Evolutionary conservation across 2,797 vertebrate genomes (phyloP).

Genomic region (Lagorchestes hirsutus): DNA sequence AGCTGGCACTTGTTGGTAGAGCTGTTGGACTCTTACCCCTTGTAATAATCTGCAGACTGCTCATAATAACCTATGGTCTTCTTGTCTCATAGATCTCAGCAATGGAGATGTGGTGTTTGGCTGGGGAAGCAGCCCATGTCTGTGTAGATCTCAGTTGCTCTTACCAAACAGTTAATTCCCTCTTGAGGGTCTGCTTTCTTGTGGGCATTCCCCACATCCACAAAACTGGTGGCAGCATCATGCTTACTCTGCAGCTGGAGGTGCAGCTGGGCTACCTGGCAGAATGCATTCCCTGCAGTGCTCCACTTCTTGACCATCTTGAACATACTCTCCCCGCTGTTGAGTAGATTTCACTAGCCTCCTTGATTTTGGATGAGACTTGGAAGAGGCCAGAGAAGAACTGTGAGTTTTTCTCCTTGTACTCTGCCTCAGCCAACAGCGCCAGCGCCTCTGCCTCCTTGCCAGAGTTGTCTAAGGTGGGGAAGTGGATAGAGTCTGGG

Average conservation of each 20-base stretch:
- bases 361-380: constrained; percentile 93
- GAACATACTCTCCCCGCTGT: constrained; percentile 95
- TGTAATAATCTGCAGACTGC: constrained; percentile 96
- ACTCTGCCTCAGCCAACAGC: constrained; percentile 92
- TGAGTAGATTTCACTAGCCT: constrained; percentile 94
- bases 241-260: constrained; percentile 97
- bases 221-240: constrained; percentile 93
- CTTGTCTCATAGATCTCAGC: constrained; percentile 95
- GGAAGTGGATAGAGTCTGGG: not conserved
- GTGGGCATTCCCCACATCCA: constrained; percentile 95
- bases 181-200: constrained; percentile 97
- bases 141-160: no score
- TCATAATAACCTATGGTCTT: constrained; percentile 96
- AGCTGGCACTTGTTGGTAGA: constrained; percentile 96
- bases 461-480: constrained; percentile 91
- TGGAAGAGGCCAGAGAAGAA: constrained; percentile 87
- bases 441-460: constrained; percentile 93
- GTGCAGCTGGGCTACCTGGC: constrained; percentile 93
- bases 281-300: constrained; percentile 95
- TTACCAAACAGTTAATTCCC: no score
- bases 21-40: constrained; percentile 94
- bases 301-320: constrained; percentile 99
- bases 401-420: constrained; percentile 92
- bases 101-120: constrained; percentile 95
- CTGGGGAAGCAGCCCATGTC: constrained; percentile 93